Evolutionary conservation across 2,888 invertebrate genomes (phyloP), one percentile per base, ranked within the genome.

Genomic region (Scrobipalpa costella): DNA sequence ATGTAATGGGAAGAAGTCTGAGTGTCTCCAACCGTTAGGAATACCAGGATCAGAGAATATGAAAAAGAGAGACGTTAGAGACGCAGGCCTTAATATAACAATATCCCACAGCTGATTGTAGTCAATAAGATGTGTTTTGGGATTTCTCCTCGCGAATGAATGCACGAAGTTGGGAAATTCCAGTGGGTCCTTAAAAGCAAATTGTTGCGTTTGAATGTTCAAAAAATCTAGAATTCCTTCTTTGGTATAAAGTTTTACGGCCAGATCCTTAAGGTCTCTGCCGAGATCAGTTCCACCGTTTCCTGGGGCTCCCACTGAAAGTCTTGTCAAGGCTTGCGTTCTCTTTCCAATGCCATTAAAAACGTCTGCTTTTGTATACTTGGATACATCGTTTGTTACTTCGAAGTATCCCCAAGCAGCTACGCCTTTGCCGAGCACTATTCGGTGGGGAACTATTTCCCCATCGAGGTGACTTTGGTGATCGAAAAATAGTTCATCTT

Each of bases 401-500:
- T 96, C 95, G 72, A 97, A 96, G 75, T 95, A 95, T 0, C 95
- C 96, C 78, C 95, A 96, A 1, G 96, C 96, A 17, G 95, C 97
- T 47, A 95, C 95, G 66, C 98, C 98, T 87, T 98, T 98, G 0
- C 98, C 98, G 80, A 98, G 97, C 0, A 97, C 97, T 0, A 97
- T 95, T 71, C 98, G 93, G 80, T 98, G 98, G 0, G 98, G 98
- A 74, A 98, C 97, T 64, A 98, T 93, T 83, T 98, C 98, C 21
- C 96, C 92, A 78, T 94, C 94, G 73, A 97, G 95, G 77, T 97
- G 95, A 0, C 61, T 2, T 9, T 44, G 50, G 0, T 36, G 7
- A 13, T 66, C 66, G 19, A 62, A 27, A n/a, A 66, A 73, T 36
- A 68, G 71, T 34, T 74, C 69, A 64, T 77, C 81, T 2, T 69